phyloP scores from a whole-genome alignment of 1,140 invertebrate species.

The Pectinophora gossypiella region DNA sequence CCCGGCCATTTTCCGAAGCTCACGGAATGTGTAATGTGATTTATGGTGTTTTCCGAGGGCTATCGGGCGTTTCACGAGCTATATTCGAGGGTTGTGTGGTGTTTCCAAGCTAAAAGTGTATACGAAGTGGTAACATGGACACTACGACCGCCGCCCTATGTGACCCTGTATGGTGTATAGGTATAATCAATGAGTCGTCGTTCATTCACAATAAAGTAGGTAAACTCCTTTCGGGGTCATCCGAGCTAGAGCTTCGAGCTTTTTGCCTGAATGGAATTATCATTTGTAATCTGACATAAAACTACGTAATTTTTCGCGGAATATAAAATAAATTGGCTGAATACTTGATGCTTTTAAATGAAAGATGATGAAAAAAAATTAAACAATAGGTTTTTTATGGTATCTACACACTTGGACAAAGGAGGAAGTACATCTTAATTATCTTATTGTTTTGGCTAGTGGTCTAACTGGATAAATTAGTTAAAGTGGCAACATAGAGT shows the following conservation, averaged over 20 bases:
- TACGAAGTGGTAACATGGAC: slow-evolving; percentile 26
- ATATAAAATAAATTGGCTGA: neutral
- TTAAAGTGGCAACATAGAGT: neutral
- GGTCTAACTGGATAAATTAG: neutral
- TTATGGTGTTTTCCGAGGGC: slow-evolving; percentile 26
- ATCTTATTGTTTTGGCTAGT: neutral
- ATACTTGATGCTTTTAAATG: no score
- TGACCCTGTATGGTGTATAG: slow-evolving; percentile 52
- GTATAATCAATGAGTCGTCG: slow-evolving; percentile 64
- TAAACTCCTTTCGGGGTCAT: slow-evolving; percentile 54
- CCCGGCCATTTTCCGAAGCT: slow-evolving; percentile 69
- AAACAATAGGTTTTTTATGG: neutral
- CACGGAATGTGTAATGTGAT: slow-evolving; percentile 35
- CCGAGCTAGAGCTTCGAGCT: neutral
- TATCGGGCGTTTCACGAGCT: neutral
- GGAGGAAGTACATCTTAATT: neutral
- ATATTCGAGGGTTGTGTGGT: neutral
- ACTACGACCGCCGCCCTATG: slow-evolving; percentile 60
- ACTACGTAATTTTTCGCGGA: neutral
- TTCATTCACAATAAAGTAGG: slow-evolving; percentile 72
- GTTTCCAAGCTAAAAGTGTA: neutral
- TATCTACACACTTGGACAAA: neutral
- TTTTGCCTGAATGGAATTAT: neutral
- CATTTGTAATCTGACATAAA: no score
- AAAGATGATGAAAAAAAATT: neutral